Evolutionary conservation across 2,888 invertebrate genomes (phyloP), one percentile per base, ranked within the genome.

Genomic region (Drosophila melanosoma): DNA sequence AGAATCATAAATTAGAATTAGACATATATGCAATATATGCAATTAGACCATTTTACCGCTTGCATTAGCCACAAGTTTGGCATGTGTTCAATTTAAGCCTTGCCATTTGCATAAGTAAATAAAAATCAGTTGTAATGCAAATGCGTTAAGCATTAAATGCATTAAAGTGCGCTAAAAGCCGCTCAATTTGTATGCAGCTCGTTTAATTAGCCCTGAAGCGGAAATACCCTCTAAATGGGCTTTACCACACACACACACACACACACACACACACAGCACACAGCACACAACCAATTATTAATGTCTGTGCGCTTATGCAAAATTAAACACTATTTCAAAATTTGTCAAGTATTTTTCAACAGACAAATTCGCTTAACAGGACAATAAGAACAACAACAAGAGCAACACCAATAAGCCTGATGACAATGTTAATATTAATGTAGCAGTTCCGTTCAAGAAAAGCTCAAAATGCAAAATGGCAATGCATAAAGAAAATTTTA

Each of bases 401-500:
- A 42, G 1, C 6, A 42, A 20, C 7, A 7, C 1, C 45, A 45
- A 20, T 7, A 15, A 23, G 23, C 15, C 45, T 54, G 20, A 23
- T 42, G 56, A 49, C 38, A 51, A 79, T 69, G 76, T 76, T 75
- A 76, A 83, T 82, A 80, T 87, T 85, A 87, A 86, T 87, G 73
- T 80, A 61, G 74, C 69, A 74, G 74, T 77, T 82, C 65, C 68
- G 63, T 72, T 64, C 52, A 66, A 67, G 62, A 48, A 58, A 66
- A 42, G 12, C 35, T 3, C 32, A 29, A 60, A 60, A 65, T 61
- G 74, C 66, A 71, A 74, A 70, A 70, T 77, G 81, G 83, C 80
- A 86, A 78, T 83, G 76, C 81, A 82, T 79, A 80, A 72, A 78
- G 71, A 85, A 81, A 75, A 67, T 61, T 42, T 61, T 17, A 72